Conservation (phyloP, 2,113 vertebrate species). For the Isurus oxyrinchus region DNA sequence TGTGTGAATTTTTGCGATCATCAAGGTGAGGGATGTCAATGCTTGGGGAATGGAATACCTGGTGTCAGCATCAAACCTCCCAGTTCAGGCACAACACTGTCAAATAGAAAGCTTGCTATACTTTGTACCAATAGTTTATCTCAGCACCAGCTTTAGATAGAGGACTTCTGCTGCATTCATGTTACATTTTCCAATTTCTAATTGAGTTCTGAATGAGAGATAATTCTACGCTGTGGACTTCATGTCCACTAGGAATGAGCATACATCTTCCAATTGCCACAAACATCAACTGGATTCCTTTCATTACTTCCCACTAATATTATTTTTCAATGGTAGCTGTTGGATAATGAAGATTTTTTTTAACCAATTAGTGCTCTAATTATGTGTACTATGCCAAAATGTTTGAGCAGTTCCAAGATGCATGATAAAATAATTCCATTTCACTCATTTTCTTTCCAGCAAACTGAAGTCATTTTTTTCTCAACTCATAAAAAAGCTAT, state of each 20-base stretch:
- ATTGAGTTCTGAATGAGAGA: neutral
- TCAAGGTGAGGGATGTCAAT: neutral
- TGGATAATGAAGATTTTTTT: neutral
- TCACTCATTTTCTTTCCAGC: neutral
- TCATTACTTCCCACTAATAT: neutral
- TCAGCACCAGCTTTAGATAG: neutral
- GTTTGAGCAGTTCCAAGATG: neutral
- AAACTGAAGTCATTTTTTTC: neutral
- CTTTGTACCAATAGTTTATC: neutral
- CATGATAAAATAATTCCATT: neutral
- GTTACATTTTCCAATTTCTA: neutral
- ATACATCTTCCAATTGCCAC: neutral
- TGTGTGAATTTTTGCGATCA: conserved; percentile 18
- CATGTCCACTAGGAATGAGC: neutral
- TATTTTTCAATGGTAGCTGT: neutral
- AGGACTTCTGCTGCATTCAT: neutral
- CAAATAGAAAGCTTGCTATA: neutral
- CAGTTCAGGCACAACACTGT: neutral
- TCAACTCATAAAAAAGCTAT: neutral
- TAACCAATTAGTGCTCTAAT: neutral
- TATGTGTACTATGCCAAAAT: neutral
- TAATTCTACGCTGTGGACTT: neutral
- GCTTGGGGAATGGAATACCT: neutral
- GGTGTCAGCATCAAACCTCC: neutral
- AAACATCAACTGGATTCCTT: neutral